A percentile compares a stretch with the other conserved stretches of the same genome.
Conservation (phyloP, 2,797 vertebrate genomes). For the Enteromius mattozi region DNA sequence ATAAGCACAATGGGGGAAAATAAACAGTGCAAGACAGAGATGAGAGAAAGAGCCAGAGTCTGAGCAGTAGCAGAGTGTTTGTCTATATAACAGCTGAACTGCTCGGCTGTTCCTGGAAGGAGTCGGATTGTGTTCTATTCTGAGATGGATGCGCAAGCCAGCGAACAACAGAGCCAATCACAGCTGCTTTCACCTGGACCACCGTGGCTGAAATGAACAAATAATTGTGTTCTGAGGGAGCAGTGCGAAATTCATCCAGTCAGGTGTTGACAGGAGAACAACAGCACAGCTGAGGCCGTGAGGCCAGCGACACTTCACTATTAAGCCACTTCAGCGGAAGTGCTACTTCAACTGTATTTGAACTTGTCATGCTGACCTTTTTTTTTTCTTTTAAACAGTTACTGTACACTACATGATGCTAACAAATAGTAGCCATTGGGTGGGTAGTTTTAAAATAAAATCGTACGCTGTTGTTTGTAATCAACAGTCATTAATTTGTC, state of each 20-base stretch:
- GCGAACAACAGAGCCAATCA: conserved; percentile 28
- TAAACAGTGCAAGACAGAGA: not conserved
- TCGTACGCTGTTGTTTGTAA: not conserved
- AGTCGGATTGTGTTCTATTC: conserved; percentile 38
- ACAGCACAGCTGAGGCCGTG: conserved; percentile 41
- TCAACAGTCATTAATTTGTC: not conserved
- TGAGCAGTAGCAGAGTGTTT: conserved; percentile 24
- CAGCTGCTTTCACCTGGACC: conserved; percentile 52
- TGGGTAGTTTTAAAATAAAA: too few species aligned
- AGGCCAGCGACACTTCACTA: conserved; percentile 4
- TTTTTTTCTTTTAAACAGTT: not conserved
- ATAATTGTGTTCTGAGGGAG: conserved; percentile 34
- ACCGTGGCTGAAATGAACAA: conserved; percentile 21
- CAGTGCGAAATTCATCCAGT: conserved; percentile 37
- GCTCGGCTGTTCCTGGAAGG: conserved; percentile 45
- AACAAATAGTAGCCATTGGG: not conserved
- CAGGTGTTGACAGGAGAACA: conserved; percentile 39
- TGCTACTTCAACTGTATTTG: not conserved
- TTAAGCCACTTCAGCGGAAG: conserved; percentile 18
- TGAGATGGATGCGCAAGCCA: conserved; percentile 26
- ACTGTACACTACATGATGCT: conserved; percentile 1
- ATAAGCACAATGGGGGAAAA: not conserved
- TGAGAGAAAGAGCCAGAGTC: not conserved
- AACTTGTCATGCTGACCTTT: not conserved
- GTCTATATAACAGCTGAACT: conserved; percentile 33